A percentile compares a stretch with the other conserved stretches of the same genome.
phyloP scores from a whole-genome alignment of 2,888 invertebrate species.

The Ceratothoa steindachneri region DNA sequence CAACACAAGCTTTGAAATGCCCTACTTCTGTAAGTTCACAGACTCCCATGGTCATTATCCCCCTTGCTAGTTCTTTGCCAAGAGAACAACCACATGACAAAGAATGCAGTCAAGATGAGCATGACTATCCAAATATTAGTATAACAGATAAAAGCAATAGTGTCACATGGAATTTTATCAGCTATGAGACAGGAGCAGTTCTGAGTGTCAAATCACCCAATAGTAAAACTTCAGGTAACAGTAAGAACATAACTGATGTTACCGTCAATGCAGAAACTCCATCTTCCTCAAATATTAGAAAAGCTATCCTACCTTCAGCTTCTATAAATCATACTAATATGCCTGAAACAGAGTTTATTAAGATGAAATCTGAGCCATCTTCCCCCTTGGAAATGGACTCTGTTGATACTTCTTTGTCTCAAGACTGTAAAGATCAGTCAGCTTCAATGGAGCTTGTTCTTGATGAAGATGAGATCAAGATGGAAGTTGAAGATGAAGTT shows the following conservation, averaged over 20 bases:
- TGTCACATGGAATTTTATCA: not conserved
- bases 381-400: not conserved
- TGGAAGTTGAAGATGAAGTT: slow-evolving; percentile 42
- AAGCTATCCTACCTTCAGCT: not conserved
- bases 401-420: not conserved
- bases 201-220: not conserved
- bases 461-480: slow-evolving; percentile 40
- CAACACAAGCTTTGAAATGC: not conserved
- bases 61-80: not conserved
- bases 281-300: not conserved
- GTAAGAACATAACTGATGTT: too few species aligned
- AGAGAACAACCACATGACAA: not conserved
- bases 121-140: slow-evolving; percentile 5
- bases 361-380: not conserved
- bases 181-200: not conserved
- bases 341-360: not conserved
- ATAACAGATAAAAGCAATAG: slow-evolving; percentile 10
- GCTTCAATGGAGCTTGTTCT: slow-evolving; percentile 22
- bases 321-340: not conserved
- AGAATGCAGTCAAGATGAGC: not conserved
- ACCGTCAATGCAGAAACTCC: not conserved
- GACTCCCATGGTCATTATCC: slow-evolving; percentile 3
- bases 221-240: not conserved
- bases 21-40: not conserved
- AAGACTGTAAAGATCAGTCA: not conserved